Evolutionary conservation across 2,113 vertebrate genomes (phyloP).

Genomic region (cat (Felis catus)): F.catus_Fca126_mat1.0 CM031424.1:3003501-3004000

Average conservation of each 20-base stretch:
- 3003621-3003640: not conserved
- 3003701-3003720: constrained; percentile 1
- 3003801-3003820: not conserved
- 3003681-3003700: not conserved
- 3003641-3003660: not conserved
- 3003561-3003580: not conserved
- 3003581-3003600: not conserved
- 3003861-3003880: not conserved
- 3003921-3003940: not conserved
- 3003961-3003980: not conserved
- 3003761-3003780: not conserved
- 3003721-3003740: not conserved
- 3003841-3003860: not conserved
- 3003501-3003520: not conserved
- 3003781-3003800: not conserved
- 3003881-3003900: not conserved
- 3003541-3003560: not conserved
- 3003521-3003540: not conserved
- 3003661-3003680: not conserved
- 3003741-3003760: not conserved
- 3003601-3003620: not conserved
- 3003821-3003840: not conserved
- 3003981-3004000: not conserved
- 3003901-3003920: not conserved
- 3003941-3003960: not conserved